Conservation (phyloP, 2,888 invertebrate species). For the Heliconius sara region DNA sequence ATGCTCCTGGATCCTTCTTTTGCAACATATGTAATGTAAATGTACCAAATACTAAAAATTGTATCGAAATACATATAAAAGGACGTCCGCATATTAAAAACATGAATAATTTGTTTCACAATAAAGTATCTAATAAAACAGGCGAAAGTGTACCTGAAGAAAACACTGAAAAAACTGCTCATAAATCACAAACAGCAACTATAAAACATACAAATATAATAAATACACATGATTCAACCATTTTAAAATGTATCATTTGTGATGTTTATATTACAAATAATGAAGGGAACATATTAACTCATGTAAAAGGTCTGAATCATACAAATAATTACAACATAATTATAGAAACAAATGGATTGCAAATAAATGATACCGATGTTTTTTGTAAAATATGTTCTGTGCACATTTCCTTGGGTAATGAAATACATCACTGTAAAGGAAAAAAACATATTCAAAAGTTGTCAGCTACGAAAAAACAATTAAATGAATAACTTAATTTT, state of each 20-base stretch:
- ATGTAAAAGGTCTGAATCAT: constrained; percentile 16
- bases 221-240: neutral
- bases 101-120: constrained; percentile 2
- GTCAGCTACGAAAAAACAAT: neutral
- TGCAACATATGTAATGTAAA: constrained; percentile 19
- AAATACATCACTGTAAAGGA: constrained; percentile 14
- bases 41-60: constrained; percentile 12
- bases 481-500: neutral
- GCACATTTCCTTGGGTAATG: constrained; percentile 24
- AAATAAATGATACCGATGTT: constrained; percentile 9
- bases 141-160: neutral
- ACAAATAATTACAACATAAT: constrained; percentile 2
- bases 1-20: neutral
- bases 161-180: neutral
- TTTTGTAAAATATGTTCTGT: constrained; percentile 11
- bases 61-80: constrained; percentile 12
- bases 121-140: neutral
- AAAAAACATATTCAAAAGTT: constrained; percentile 10
- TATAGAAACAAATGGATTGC: neutral
- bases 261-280: constrained; percentile 22
- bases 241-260: constrained; percentile 9
- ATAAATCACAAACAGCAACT: neutral
- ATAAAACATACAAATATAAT: constrained; percentile 4
- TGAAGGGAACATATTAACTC: constrained; percentile 7
- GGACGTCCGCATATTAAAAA: constrained; percentile 15